A percentile compares a stretch with the other conserved stretches of the same genome.
These are phyloP conservation scores for Alloplasta piceator DNA, from an alignment of 2,888 invertebrate genomes.

Conservation along the genomic window DNA sequence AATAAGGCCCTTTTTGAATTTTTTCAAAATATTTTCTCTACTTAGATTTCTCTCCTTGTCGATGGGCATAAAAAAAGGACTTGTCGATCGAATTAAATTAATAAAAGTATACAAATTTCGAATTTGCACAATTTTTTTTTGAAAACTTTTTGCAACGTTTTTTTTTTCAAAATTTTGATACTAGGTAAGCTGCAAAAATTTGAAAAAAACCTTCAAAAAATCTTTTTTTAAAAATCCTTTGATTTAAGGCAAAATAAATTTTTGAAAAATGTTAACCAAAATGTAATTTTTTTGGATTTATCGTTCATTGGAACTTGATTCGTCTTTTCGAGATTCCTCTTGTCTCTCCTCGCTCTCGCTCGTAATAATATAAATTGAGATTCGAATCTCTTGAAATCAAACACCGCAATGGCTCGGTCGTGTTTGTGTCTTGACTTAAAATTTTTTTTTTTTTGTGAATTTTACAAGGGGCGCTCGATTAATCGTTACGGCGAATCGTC, in stretches of 20 bases:
- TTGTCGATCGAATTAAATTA: neutral
- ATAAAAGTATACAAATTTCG: neutral
- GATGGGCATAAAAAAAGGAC: neutral
- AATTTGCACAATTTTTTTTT: neutral
- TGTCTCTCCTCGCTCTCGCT: constrained; percentile 33
- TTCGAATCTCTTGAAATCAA: constrained; percentile 68
- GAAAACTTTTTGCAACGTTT: too few species aligned
- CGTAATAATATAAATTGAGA: constrained; percentile 63
- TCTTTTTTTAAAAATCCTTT: too few species aligned
- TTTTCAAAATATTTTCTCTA: neutral
- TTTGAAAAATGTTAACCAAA: too few species aligned
- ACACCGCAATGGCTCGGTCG: constrained; percentile 21
- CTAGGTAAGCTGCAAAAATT: neutral
- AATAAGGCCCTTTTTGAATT: neutral
- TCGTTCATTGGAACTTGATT: constrained; percentile 33
- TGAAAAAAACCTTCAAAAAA: neutral
- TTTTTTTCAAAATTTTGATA: neutral
- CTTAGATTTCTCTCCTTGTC: neutral
- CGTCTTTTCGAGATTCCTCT: constrained; percentile 16
- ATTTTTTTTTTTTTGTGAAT: too few species aligned
- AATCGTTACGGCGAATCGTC: constrained; percentile 66
- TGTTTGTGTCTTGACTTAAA: constrained; percentile 40
- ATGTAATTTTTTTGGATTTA: neutral
- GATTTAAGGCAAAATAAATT: too few species aligned
- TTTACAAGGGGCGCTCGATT: constrained; percentile 53